Conservation (phyloP, 2,888 invertebrate genomes). For the Drosophila parthenogenetica region DNA sequence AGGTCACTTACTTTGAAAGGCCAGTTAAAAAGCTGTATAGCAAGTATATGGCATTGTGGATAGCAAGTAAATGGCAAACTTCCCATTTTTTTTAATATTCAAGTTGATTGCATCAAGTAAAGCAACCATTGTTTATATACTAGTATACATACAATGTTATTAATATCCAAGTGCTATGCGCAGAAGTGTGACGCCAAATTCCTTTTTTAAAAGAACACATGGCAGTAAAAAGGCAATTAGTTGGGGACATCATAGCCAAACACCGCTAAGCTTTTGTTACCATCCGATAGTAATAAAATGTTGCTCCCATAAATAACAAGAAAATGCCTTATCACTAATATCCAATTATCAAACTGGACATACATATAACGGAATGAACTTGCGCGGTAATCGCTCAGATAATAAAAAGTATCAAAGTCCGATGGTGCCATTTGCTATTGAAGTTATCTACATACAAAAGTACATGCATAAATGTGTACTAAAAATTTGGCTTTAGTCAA, state of each 20-base stretch:
- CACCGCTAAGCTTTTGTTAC: conserved; percentile 25
- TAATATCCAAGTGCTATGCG: not conserved
- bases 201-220: not conserved
- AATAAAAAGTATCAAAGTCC: conserved; percentile 45
- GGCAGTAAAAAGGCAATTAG: conserved; percentile 7
- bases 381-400: conserved; percentile 21
- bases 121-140: not conserved
- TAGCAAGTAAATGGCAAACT: not conserved
- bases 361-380: conserved; percentile 14
- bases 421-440: conserved; percentile 2
- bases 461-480: not conserved
- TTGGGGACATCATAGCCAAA: not conserved
- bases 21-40: conserved; percentile 7
- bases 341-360: conserved; percentile 49
- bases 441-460: conserved; percentile 1
- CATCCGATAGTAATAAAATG: conserved; percentile 20
- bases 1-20: conserved; percentile 11
- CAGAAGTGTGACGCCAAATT: not conserved
- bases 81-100: not conserved
- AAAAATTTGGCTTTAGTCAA: no score
- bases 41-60: not conserved
- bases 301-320: conserved; percentile 29
- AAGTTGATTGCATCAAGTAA: conserved; percentile 1
- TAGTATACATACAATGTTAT: not conserved
- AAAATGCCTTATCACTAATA: conserved; percentile 46